Evolutionary conservation across 2,888 invertebrate species (phyloP), one percentile per base, ranked within the genome.

Genomic region (Pycnomerus fuliginosus): DNA sequence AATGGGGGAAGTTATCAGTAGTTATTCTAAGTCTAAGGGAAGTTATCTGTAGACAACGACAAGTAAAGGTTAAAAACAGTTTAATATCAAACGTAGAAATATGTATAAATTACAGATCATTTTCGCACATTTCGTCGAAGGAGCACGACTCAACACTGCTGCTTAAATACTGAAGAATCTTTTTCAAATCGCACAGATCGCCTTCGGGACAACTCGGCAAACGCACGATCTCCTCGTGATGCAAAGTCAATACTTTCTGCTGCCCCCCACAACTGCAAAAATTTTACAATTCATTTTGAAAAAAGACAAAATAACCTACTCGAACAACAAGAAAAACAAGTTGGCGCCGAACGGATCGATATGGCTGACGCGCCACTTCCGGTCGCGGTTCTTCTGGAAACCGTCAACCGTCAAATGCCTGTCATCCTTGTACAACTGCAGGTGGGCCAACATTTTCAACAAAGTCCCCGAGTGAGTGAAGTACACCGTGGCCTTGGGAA

Each of bases 401-500:
- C 69, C 71, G 44, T 78, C 71, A 23, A 82, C 80, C n/a, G 71
- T 78, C 29, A 90, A 72, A 16, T 76, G 78, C 2, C 70, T 48
- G 0, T 75, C 62, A 31, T 90, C 88, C 63, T 80, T 82, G 58
- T 85, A 89, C 4, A 92, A 73, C 8, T 84, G 83, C 50, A 91
- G 68, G 57, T 86, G 80, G 1, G 87, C 79, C 30, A 90, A 62
- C 35, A 89, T 67, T 73, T 91, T 92, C 16, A 91, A 71, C 27
- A 91, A 63, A 1, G 90, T 84, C 2, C 91, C 91, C 1, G 90
- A 90, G 71, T 92, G 91, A 1, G 88, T 82, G 64, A 91, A 91
- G 59, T 89, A 83, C 52, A 85, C 80, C 16, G 80, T 78, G 3
- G 63, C 63, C 53, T 65, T 68, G 2, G 69, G 67, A 49, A 55